A percentile compares a stretch with the other conserved stretches of the same genome.
These are phyloP conservation scores for Spatulosminthurus flaviceps DNA, from an alignment of 2,888 invertebrate species.

Conservation along the genomic window DNA sequence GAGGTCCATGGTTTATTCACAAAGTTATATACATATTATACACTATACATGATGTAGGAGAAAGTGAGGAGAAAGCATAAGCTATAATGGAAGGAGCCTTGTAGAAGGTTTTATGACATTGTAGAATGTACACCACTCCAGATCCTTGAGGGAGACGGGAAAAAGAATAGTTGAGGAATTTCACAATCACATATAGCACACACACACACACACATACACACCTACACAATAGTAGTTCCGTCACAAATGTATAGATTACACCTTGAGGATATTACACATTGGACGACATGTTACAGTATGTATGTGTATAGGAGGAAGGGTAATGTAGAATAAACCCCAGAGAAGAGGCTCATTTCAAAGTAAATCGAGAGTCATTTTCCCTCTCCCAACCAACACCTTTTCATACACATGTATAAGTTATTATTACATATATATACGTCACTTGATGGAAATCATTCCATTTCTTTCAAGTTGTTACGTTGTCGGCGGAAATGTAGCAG, in stretches of 20 bases:
- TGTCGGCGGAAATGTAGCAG: neutral
- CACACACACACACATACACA: conserved; percentile 2
- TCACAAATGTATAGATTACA: too few relatives aligned
- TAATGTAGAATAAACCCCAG: neutral
- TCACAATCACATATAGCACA: conserved; percentile 3
- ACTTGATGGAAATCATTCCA: conserved; percentile 8
- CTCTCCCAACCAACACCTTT: neutral
- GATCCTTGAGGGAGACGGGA: neutral
- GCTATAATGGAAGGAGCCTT: neutral
- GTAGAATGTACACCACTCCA: neutral
- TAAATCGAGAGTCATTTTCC: conserved; percentile 33
- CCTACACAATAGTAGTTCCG: neutral
- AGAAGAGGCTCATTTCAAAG: conserved; percentile 12
- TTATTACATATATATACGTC: neutral
- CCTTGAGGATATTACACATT: too few relatives aligned
- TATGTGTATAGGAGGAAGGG: too few relatives aligned
- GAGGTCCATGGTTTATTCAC: neutral
- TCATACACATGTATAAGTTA: conserved; percentile 11
- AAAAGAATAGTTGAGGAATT: neutral
- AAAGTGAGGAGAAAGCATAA: neutral
- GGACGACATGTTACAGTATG: neutral
- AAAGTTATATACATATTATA: neutral
- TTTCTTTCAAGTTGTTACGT: neutral
- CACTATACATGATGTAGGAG: neutral
- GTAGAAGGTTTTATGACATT: neutral